Conservation (phyloP, 2,113 vertebrate genomes). For the Sus scrofa region T2T-Sscrofa CM000824.6:230202001-230202500, state of each 20-base stretch:
- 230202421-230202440: too few species aligned
- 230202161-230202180: too few species aligned
- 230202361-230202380: rapidly evolving
- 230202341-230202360: rapidly evolving
- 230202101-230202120: too few species aligned
- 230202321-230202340: rapidly evolving
- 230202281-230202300: rapidly evolving
- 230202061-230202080: too few species aligned
- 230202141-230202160: background rate
- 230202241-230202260: background rate
- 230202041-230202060: background rate
- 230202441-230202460: background rate
- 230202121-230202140: too few species aligned
- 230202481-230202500: rapidly evolving
- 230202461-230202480: background rate
- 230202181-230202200: too few species aligned
- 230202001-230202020: background rate
- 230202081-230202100: too few species aligned
- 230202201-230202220: too few species aligned
- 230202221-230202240: background rate
- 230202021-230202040: background rate
- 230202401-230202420: background rate
- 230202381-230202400: rapidly evolving
- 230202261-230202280: too few species aligned
- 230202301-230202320: rapidly evolving